Evolutionary conservation across 1,140 invertebrate species (phyloP).

Genomic region (Drosophila orosa): DNA sequence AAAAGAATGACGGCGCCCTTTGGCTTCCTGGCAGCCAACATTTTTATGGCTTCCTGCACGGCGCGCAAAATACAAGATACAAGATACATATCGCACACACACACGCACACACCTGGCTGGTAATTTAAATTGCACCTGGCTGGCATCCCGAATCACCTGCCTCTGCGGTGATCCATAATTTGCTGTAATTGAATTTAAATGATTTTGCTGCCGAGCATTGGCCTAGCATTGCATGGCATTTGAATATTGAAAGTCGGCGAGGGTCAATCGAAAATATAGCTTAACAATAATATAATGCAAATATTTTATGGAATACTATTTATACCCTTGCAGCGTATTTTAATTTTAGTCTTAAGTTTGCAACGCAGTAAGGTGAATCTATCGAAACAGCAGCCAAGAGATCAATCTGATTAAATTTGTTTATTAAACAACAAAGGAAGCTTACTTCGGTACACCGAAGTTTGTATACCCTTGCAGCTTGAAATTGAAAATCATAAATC

Average conservation of each 20-base stretch:
- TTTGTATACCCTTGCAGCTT: no score
- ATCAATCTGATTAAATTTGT: no score
- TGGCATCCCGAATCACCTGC: background rate
- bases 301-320: no score
- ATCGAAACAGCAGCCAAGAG: no score
- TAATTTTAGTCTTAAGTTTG: no score
- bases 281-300: background rate
- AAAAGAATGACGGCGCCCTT: slow-evolving; percentile 39
- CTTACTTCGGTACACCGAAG: no score
- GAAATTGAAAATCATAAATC: no score
- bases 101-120: slow-evolving; percentile 22
- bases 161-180: slow-evolving; percentile 45
- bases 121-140: slow-evolving; percentile 67
- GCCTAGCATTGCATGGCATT: background rate
- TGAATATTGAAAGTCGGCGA: background rate
- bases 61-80: slow-evolving; percentile 63
- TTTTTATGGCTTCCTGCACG: slow-evolving; percentile 72
- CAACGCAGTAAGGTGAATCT: no score
- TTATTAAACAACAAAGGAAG: no score
- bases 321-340: no score
- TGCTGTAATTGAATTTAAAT: slow-evolving; percentile 69
- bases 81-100: slow-evolving; percentile 21
- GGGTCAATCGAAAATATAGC: background rate
- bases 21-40: slow-evolving; percentile 61
- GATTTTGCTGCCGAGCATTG: slow-evolving; percentile 28